A percentile compares a stretch with the other conserved stretches of the same genome.
These are phyloP conservation scores for Holocentrus rufus DNA, from an alignment of 2,797 vertebrate species.

Conservation along the genomic window DNA sequence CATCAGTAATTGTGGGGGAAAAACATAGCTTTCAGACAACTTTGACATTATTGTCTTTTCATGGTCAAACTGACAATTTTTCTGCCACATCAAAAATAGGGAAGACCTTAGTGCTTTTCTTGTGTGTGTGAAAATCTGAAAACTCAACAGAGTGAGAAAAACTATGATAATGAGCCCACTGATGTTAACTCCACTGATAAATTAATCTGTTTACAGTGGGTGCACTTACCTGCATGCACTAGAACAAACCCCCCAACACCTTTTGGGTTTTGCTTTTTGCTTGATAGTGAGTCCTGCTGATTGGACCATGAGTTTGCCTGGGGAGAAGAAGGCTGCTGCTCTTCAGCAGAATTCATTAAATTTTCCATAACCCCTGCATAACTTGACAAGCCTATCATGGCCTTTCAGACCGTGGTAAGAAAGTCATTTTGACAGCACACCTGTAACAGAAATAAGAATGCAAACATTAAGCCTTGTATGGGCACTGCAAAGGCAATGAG, in stretches of 20 bases:
- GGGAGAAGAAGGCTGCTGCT: slow-evolving; percentile 84
- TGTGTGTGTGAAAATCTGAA: neutral
- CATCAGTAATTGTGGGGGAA: no score
- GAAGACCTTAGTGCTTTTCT: no score
- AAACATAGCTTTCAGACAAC: no score
- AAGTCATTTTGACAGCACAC: slow-evolving; percentile 57
- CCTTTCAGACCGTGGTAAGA: slow-evolving; percentile 58
- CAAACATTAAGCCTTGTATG: neutral
- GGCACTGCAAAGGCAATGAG: neutral
- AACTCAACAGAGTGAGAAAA: neutral
- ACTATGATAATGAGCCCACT: neutral
- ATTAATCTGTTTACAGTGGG: neutral
- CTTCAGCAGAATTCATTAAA: slow-evolving; percentile 86
- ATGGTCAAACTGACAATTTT: no score
- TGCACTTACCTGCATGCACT: slow-evolving; percentile 93
- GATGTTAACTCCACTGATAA: neutral
- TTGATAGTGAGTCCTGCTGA: slow-evolving; percentile 81
- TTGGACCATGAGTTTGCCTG: slow-evolving; percentile 81
- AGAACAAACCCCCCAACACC: slow-evolving; percentile 95
- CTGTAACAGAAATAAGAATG: slow-evolving; percentile 54
- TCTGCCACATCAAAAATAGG: no score
- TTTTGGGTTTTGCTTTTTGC: slow-evolving; percentile 79
- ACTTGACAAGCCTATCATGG: slow-evolving; percentile 77
- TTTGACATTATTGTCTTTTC: no score
- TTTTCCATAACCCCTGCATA: slow-evolving; percentile 92